Evolutionary conservation across 2,113 vertebrate genomes (phyloP).

Genomic region (Caranx melampygus): DNA sequence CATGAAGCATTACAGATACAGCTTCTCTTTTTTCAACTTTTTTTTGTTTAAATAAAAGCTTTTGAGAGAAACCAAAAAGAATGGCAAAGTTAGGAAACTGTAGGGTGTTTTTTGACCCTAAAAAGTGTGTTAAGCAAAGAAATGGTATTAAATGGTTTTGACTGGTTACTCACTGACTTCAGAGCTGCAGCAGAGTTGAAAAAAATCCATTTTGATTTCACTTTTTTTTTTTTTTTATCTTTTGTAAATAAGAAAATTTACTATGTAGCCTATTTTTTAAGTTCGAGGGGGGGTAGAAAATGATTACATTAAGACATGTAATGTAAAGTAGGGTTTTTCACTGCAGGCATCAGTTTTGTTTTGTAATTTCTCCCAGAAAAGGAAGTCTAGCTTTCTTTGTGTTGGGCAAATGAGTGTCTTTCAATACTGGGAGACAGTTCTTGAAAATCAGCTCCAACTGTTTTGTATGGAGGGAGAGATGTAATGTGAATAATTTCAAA

Average conservation of each 20-base stretch:
- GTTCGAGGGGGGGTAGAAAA: slow-evolving; percentile 56
- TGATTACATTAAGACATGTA: slow-evolving; percentile 67
- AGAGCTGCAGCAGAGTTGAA: slow-evolving; percentile 54
- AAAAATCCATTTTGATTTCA: slow-evolving; percentile 69
- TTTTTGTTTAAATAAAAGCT: slow-evolving; percentile 44
- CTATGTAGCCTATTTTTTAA: slow-evolving; percentile 71
- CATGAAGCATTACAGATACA: slow-evolving; percentile 59
- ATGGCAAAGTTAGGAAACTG: slow-evolving; percentile 12
- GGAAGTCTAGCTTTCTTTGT: slow-evolving; percentile 48
- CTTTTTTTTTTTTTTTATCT: slow-evolving; percentile 65
- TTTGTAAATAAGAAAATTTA: slow-evolving; percentile 78
- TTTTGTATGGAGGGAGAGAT: slow-evolving; percentile 57
- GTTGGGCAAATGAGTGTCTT: slow-evolving; percentile 35
- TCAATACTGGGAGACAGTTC: slow-evolving; percentile 27
- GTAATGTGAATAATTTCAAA: slow-evolving; percentile 68
- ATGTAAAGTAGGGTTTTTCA: slow-evolving; percentile 58
- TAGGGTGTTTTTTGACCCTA: slow-evolving; percentile 64
- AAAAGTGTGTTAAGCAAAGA: slow-evolving; percentile 21
- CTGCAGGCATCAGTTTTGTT: slow-evolving; percentile 58
- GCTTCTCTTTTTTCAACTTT: slow-evolving; percentile 53
- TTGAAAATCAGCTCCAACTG: slow-evolving; percentile 52
- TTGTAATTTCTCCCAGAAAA: slow-evolving; percentile 15
- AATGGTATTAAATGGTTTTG: slow-evolving; percentile 49
- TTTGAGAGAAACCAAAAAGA: slow-evolving; percentile 63
- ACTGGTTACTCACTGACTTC: slow-evolving; percentile 56